Evolutionary conservation across 2,113 vertebrate species (phyloP).

Genomic region (Thomomys bottae): DNA sequence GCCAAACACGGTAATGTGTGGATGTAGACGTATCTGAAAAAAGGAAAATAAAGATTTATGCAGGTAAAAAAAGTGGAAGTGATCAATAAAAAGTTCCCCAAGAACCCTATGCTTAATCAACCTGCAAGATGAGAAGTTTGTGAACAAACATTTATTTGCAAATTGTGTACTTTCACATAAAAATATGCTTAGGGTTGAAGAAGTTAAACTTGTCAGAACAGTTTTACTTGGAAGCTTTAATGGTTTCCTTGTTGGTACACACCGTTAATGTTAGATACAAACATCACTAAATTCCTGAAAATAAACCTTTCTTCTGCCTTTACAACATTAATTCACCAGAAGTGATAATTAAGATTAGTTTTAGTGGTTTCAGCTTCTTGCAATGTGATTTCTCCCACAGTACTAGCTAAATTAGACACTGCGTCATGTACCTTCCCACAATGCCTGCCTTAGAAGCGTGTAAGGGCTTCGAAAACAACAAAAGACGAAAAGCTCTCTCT

Average conservation of each 20-base stretch:
- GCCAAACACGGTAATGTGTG: constrained; percentile 70
- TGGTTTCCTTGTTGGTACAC: constrained; percentile 67
- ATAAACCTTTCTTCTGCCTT: constrained; percentile 64
- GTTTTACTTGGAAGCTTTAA: constrained; percentile 9
- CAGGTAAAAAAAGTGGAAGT: constrained; percentile 46
- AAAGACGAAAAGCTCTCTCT: constrained; percentile 31
- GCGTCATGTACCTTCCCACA: constrained; percentile 39
- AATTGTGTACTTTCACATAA: constrained; percentile 56
- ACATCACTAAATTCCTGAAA: constrained; percentile 65
- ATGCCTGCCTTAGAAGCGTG: constrained; percentile 22
- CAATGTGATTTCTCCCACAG: constrained; percentile 59
- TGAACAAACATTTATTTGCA: constrained; percentile 20
- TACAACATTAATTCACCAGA: constrained; percentile 79
- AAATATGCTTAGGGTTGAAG: background rate
- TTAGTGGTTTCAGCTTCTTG: constrained; percentile 67
- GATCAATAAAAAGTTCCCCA: constrained; percentile 48
- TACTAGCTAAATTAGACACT: constrained; percentile 75
- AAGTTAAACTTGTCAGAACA: constrained; percentile 35
- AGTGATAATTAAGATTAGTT: constrained; percentile 81
- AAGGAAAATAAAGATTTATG: constrained; percentile 77
- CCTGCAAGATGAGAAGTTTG: constrained; percentile 9
- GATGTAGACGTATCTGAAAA: constrained; percentile 71
- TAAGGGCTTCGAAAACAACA: constrained; percentile 34
- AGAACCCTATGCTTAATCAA: background rate
- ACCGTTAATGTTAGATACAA: constrained; percentile 64